Evolutionary conservation across 2,113 vertebrate species (phyloP), one percentile per base, ranked within the genome.

Genomic region (Myotis davidii): DNA sequence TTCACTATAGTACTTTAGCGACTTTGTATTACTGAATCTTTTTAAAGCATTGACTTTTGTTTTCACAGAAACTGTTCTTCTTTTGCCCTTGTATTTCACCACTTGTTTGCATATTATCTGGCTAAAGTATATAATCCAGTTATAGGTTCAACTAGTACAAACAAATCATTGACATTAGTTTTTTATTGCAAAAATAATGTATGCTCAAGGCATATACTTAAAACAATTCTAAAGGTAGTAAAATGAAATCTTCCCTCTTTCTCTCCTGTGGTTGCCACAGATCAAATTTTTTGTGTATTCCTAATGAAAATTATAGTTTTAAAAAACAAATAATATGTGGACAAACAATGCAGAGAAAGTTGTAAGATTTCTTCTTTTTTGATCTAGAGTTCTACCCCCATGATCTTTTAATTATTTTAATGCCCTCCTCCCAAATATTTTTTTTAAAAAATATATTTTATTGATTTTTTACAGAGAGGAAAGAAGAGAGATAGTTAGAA

Each of bases 391-490:
- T 27, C 77, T 83, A 59, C 10, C 8, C 13, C 3, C 59, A 14
- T 76, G 69, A 76, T 34, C 72, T 82, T 50, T 32, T 65, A 90
- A 90, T 54, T 91, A 86, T 76, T 72, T 83, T 83, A 37, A 82
- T 61, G 29, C 18, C 11, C 5, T n/a, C 39, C 32, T 59, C 39
- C 11, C 25, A 7, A 27, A 59, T 92, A 74, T 82, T 86, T 87
- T 94, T 67, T n/a, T n/a, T n/a, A n/a, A n/a, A n/a, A n/a, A n/a
- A n/a, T n/a, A n/a, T n/a, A n/a, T n/a, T n/a, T n/a, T n/a, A n/a
- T n/a, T n/a, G n/a, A n/a, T n/a, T n/a, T n/a, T n/a, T n/a, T n/a
- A n/a, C n/a, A n/a, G n/a, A n/a, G n/a, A n/a, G n/a, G n/a, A n/a
- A n/a, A n/a, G n/a, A n/a, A n/a, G n/a, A n/a, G n/a, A n/a, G n/a